Evolutionary conservation across 2,797 vertebrate species (phyloP).

Genomic region (Erpetoichthys calabaricus): DNA sequence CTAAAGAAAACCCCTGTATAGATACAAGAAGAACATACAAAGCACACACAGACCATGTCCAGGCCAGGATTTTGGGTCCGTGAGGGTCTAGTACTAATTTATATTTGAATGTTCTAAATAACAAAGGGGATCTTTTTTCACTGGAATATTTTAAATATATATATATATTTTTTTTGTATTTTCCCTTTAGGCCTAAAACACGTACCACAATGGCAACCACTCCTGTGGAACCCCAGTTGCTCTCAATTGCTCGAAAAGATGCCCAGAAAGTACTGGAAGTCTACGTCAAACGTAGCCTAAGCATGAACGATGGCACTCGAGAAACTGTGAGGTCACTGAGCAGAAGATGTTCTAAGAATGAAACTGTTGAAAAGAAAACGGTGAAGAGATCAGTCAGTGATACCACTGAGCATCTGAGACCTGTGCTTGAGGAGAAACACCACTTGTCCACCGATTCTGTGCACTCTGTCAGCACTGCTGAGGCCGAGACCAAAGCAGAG

Average conservation of each 20-base stretch:
- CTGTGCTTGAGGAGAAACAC: not conserved
- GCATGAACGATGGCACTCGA: conserved; percentile 29
- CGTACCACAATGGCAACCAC: not conserved
- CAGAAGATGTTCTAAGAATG: conserved; percentile 29
- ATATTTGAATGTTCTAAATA: too few relatives aligned
- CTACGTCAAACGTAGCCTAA: conserved; percentile 50
- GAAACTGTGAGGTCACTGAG: conserved; percentile 7
- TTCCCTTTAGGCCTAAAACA: too few relatives aligned
- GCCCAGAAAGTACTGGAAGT: conserved; percentile 56
- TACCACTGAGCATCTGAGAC: conserved; percentile 17
- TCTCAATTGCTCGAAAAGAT: conserved; percentile 51
- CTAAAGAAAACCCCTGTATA: too few relatives aligned
- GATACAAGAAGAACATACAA: too few relatives aligned
- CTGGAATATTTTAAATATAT: too few relatives aligned
- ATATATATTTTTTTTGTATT: too few relatives aligned
- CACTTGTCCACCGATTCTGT: not conserved
- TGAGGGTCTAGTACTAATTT: too few relatives aligned
- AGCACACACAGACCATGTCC: too few relatives aligned
- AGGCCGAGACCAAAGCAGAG: not conserved
- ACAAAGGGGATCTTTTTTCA: too few relatives aligned
- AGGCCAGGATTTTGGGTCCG: too few relatives aligned
- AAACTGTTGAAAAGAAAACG: conserved; percentile 11
- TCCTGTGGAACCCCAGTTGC: conserved; percentile 33
- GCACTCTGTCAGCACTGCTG: not conserved
- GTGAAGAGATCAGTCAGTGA: conserved; percentile 46